Base-by-base conservation (phyloP, 1,140 invertebrate species). In the Chionoecetes opilio region DNA sequence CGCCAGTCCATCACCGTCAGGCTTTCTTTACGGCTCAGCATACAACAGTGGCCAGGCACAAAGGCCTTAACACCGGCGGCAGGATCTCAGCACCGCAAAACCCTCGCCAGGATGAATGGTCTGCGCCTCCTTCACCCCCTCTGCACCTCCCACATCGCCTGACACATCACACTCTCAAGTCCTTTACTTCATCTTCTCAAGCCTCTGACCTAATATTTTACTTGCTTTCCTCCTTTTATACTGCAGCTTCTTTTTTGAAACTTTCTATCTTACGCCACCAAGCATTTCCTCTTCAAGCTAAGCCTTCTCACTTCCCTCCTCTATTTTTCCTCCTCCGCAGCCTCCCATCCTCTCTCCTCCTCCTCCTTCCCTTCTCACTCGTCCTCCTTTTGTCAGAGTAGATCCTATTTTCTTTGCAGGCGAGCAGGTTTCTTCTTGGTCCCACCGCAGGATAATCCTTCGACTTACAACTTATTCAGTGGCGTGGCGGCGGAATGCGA, bases 381-480 rank as follows among this genome's bases (percentile, higher is more conserved):
- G 34, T 87, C 85, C 11, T 75, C 29, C 32, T 92, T 92, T 92
- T 92, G 75, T 84, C 75, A 41, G 9, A 82, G 91, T 14, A 37
- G 82, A 92, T 92, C 91, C 91, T 92, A 84, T 35, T 38, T 93
- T 75, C 46, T 31, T 88, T 87, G 93, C 93, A 88, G 93, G 32
- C 53, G 92, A 88, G 53, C 92, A 89, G 92, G 85, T 88, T 37
- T 75, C 84, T 63, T 46, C 85, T 38, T 41, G n/a, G 31, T 32
- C 82, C 93, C 41, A 88, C 86, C 93, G n/a, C 29, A 63, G 93
- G 93, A 93, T 93, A 87, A 93, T 93, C 93, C 93, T 93, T 88
- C 93, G 93, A 93, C 93, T 93, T 93, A 89, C 85, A 93, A 93
- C 93, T 93, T 93, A 93, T 93, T 93, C 93, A 93, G 93, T 17